These are phyloP conservation scores for Meloidogyne floridensis DNA, from an alignment of 1,140 invertebrate species.

Conservation along the genomic window DNA sequence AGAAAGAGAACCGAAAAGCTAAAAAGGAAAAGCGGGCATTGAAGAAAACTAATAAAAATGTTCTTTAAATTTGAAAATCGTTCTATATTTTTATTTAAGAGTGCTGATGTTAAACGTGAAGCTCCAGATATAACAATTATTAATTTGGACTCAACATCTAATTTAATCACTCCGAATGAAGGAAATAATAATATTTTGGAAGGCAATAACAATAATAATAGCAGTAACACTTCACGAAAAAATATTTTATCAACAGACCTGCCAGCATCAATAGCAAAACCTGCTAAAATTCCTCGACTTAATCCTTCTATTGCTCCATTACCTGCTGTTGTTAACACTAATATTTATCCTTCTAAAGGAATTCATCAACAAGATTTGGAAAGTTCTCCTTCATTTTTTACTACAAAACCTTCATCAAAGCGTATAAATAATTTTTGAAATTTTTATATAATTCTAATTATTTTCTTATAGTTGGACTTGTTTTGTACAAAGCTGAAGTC, in stretches of 20 bases:
- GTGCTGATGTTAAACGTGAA: no score
- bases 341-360: neutral
- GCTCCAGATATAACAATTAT: no score
- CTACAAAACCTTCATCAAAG: neutral
- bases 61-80: neutral
- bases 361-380: neutral
- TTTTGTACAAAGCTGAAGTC: slow-evolving; percentile 16
- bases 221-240: no score
- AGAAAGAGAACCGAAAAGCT: slow-evolving; percentile 29
- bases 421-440: slow-evolving; percentile 9
- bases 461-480: slow-evolving; percentile 14
- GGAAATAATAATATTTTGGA: no score
- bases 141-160: no score
- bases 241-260: neutral
- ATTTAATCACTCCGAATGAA: no score
- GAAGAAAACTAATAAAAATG: slow-evolving; percentile 26
- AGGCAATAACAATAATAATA: no score
- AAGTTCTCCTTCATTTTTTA: neutral
- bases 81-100: no score
- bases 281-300: neutral
- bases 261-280: neutral
- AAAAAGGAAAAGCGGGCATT: slow-evolving; percentile 35
- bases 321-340: neutral
- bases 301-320: neutral
- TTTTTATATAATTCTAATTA: neutral